These are phyloP conservation scores for Euphonia xanthogaster DNA, from an alignment of 2,797 vertebrate species.

Conservation along the genomic window DNA sequence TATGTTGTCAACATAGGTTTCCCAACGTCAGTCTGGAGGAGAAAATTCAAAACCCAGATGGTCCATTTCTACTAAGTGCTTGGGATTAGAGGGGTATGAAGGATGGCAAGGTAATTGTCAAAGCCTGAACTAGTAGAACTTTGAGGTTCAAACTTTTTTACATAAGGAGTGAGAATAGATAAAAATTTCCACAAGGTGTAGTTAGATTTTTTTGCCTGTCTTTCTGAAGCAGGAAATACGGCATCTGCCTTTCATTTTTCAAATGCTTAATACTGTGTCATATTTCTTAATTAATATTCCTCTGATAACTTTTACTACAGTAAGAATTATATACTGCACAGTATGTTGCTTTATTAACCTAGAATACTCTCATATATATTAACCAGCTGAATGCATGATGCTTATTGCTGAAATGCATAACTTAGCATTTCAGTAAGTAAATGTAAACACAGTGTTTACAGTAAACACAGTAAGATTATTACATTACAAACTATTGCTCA, in stretches of 20 bases:
- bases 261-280: neutral
- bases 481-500: neutral
- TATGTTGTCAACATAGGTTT: neutral
- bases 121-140: neutral
- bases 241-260: neutral
- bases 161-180: neutral
- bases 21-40: neutral
- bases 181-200: neutral
- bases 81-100: neutral
- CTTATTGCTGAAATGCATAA: neutral
- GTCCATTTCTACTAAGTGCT: neutral
- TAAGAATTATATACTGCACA: neutral
- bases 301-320: neutral
- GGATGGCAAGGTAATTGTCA: neutral
- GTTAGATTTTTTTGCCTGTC: neutral
- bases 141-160: neutral
- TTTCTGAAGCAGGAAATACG: neutral
- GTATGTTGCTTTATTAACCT: neutral
- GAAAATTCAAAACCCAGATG: neutral
- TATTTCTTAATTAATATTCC: neutral
- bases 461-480: neutral
- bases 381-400: neutral
- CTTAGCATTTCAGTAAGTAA: neutral
- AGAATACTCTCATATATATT: neutral
- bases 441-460: neutral